Evolutionary conservation across 2,888 invertebrate species (phyloP).

Genomic region (Dynastes hyllus): DNA sequence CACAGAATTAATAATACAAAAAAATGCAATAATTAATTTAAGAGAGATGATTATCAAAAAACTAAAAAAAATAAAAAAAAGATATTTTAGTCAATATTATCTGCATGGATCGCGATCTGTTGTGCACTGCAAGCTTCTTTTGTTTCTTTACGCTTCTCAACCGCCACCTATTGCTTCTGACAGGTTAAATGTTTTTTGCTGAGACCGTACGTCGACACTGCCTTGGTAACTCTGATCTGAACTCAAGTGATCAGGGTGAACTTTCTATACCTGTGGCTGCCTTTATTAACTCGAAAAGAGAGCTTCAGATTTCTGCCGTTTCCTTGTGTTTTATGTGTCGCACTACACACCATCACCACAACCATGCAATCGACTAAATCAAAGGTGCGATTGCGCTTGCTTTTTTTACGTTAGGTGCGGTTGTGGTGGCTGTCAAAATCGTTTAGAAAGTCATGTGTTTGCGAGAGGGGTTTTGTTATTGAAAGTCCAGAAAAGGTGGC

Average conservation of each 20-base stretch:
- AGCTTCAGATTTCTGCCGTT: constrained; percentile 8
- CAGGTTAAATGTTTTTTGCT: constrained; percentile 27
- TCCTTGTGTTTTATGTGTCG: constrained; percentile 13
- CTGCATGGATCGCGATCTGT: constrained; percentile 52
- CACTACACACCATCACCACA: background rate
- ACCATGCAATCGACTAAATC: background rate
- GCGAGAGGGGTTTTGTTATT: too few species aligned
- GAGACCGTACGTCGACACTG: background rate
- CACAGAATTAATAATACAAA: background rate
- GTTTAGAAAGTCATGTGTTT: background rate
- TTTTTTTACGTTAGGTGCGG: background rate
- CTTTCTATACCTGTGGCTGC: background rate
- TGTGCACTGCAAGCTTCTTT: constrained; percentile 58
- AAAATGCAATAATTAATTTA: background rate
- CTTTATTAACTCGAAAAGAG: constrained; percentile 11
- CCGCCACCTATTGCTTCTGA: constrained; percentile 30
- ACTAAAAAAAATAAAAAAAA: constrained; percentile 37
- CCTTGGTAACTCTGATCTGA: background rate
- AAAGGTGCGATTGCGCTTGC: constrained; percentile 3
- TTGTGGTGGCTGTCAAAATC: background rate
- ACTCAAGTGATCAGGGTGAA: background rate
- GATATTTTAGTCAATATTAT: constrained; percentile 36
- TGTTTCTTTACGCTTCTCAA: constrained; percentile 48
- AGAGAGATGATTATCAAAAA: background rate
- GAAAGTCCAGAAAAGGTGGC: too few species aligned